Evolutionary conservation across 2,797 vertebrate genomes (phyloP), one percentile per base, ranked within the genome.

Genomic region (Ptychadena robeensis): DNA sequence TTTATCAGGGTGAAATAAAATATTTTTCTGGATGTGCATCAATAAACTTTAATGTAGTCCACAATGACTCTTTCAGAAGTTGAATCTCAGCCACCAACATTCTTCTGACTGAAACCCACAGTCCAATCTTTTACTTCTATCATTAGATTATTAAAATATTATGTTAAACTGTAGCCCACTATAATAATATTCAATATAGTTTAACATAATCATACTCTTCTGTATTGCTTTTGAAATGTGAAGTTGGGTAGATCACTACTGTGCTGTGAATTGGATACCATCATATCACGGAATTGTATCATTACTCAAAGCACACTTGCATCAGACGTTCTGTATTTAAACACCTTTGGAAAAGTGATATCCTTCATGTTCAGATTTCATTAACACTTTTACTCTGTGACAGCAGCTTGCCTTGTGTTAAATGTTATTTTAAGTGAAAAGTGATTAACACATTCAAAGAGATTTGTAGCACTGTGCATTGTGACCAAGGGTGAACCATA

Each of bases 401-500:
- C 71, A 85, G 78, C 82, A 80, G 37, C 30, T 80, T 80, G 61
- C 79, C 76, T 79, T 68, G 35, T n/a, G 22, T 80, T 75, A 70
- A 59, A 53, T 85, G 65, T 65, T 85, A 80, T 80, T 85, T 75
- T 37, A 80, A 85, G 71, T 75, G 82, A 80, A 85, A 84, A 85
- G 72, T 80, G 82, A 85, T 85, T 85, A 85, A 61, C 82, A 80
- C 82, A 34, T 85, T 67, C 37, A 35, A 63, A 64, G 38, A 70
- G 34, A 73, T 70, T 73, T 85, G 82, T 85, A 80, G 65, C 66
- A 44, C 82, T 68, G 35, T 5, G 10, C 61, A 79, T 34, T 79
- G 82, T 68, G 48, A 32, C 77, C 48, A 80, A 64, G 72, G 72
- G 57, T 70, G 77, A 75, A 76, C 59, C 65, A 59, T 70, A 34